These are phyloP conservation scores for Enteromius trimaculatus DNA, from an alignment of 2,797 vertebrate genomes.

Conservation along the genomic window DNA sequence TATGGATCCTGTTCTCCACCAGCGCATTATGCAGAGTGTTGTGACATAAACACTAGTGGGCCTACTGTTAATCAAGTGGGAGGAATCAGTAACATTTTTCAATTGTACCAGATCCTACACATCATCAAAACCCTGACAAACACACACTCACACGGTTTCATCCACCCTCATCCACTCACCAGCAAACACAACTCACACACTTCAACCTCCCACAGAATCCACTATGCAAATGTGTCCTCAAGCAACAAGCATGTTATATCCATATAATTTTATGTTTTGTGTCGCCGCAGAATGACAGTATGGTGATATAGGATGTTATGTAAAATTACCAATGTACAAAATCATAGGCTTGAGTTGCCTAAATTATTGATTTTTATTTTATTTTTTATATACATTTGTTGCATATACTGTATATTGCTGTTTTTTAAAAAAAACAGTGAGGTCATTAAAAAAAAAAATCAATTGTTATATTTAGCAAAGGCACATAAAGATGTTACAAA, in stretches of 20 bases:
- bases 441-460: too few relatives aligned
- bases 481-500: background rate
- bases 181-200: conserved; percentile 49
- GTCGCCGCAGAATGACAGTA: background rate
- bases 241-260: conserved; percentile 52
- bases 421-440: too few relatives aligned
- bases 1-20: conserved; percentile 6
- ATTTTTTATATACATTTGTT: too few relatives aligned
- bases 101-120: conserved; percentile 67
- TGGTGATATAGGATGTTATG: conserved; percentile 5
- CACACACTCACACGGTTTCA: conserved; percentile 35
- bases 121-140: conserved; percentile 55
- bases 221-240: conserved; percentile 63
- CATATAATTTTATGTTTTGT: conserved; percentile 48
- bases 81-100: conserved; percentile 74
- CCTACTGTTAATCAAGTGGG: conserved; percentile 74
- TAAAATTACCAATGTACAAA: background rate
- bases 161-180: conserved; percentile 32
- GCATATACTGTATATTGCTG: too few relatives aligned
- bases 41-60: conserved; percentile 70
- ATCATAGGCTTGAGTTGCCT: background rate
- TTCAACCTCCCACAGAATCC: conserved; percentile 57
- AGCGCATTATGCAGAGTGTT: conserved; percentile 68
- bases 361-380: background rate
- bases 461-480: background rate